These are phyloP conservation scores for Hypomecis atomaria DNA, from an alignment of 2,888 invertebrate species.

Conservation along the genomic window DNA sequence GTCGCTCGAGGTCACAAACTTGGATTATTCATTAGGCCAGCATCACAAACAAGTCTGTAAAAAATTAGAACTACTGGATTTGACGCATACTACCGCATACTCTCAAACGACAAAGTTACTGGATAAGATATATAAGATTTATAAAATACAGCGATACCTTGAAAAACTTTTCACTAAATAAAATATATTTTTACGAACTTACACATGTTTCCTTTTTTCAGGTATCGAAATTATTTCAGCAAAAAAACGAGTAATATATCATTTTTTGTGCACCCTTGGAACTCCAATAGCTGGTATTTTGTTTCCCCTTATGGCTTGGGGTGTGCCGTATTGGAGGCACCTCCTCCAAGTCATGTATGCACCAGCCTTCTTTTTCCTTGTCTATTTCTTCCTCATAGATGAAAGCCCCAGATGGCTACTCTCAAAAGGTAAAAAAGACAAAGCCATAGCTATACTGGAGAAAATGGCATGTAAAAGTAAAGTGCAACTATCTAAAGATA, in stretches of 20 bases:
- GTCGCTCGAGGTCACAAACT: too few species aligned
- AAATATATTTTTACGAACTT: too few species aligned
- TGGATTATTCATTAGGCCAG: too few species aligned
- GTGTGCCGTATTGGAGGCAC: slow-evolving; percentile 87
- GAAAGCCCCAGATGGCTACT: slow-evolving; percentile 93
- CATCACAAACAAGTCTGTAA: too few species aligned
- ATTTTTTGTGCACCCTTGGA: slow-evolving; percentile 57
- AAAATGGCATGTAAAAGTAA: slow-evolving; percentile 83
- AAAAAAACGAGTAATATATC: slow-evolving; percentile 62
- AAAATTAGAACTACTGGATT: too few species aligned
- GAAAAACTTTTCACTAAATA: not conserved
- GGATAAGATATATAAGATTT: too few species aligned
- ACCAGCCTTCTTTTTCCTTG: slow-evolving; percentile 87
- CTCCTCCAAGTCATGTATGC: slow-evolving; percentile 87
- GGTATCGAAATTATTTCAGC: slow-evolving; percentile 69
- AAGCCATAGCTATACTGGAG: slow-evolving; percentile 86
- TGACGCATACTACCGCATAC: too few species aligned
- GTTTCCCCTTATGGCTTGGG: slow-evolving; percentile 60
- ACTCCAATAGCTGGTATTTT: slow-evolving; percentile 57
- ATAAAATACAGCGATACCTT: too few species aligned
- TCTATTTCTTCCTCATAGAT: slow-evolving; percentile 87
- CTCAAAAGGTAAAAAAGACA: slow-evolving; percentile 86
- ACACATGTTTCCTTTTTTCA: slow-evolving; percentile 48
- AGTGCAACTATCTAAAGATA: slow-evolving; percentile 57
- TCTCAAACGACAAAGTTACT: too few species aligned